Evolutionary conservation across 2,797 vertebrate genomes (phyloP).

Genomic region (Danio tinwini): DNA sequence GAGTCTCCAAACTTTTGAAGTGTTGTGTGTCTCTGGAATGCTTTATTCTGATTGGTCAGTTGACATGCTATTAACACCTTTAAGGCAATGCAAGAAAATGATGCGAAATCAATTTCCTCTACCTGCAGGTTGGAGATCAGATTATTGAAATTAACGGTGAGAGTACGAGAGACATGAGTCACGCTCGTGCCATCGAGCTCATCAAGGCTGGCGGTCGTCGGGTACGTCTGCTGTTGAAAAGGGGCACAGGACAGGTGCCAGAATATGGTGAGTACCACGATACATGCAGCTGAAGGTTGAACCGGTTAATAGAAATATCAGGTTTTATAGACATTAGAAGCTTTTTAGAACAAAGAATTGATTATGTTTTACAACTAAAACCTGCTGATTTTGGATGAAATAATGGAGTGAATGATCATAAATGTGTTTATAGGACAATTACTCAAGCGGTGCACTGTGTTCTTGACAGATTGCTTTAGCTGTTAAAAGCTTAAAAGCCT

Average conservation of each 20-base stretch:
- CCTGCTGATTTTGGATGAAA: neutral
- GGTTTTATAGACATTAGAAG: neutral
- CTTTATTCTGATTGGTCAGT: neutral
- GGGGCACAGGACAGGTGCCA: constrained; percentile 98
- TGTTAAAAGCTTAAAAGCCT: constrained; percentile 27
- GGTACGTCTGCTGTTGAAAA: constrained; percentile 93
- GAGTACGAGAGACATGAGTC: constrained; percentile 98
- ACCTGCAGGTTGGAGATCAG: constrained; percentile 95
- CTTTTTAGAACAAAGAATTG: neutral
- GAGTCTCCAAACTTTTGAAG: neutral
- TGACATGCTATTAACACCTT: neutral
- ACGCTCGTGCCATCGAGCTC: constrained; percentile 96
- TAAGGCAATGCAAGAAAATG: neutral
- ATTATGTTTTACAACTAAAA: neutral
- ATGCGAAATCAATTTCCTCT: neutral
- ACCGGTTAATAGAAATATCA: neutral
- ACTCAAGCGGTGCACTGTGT: neutral
- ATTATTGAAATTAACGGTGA: constrained; percentile 99
- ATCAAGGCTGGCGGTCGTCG: constrained; percentile 97
- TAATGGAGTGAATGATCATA: neutral
- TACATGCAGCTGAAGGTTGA: neutral
- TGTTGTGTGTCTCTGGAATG: neutral
- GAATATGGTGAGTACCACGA: constrained; percentile 91
- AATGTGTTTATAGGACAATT: neutral
- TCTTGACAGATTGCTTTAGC: neutral